Base-by-base conservation (phyloP, 2,888 invertebrate genomes). In the Nycteola revayana region DNA sequence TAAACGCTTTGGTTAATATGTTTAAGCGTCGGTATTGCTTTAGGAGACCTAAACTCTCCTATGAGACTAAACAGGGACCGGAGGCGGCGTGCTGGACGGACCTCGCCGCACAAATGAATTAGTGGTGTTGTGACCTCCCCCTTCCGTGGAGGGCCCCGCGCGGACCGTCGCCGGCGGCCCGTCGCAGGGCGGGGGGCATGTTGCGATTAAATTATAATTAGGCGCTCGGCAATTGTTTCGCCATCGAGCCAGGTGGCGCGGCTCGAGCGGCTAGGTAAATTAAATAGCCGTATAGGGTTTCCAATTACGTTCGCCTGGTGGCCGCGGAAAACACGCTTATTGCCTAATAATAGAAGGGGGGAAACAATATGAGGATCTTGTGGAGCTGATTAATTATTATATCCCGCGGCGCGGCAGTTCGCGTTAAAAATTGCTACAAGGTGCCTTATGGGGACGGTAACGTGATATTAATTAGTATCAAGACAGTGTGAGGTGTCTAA, bases 181-280 rank as follows among this genome's bases (percentile, higher is more conserved):
- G 46, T 28, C 45, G 59, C 52, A 60, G 60, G 47, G 66, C 65
- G 64, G 66, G 71, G 70, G 71, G 73, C 65, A 64, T 69, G 77
- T 78, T 76, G 77, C 83, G 84, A 87, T 88, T 88, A 87, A 88
- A 87, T 85, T 83, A 88, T 87, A 87, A 88, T 87, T 87, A 88
- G 86, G 80, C 79, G 76, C 72, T 66, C 69, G 77, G 82, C 84
- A 84, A 88, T 88, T 82, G 85, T 87, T 86, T 87, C 78, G 73
- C 81, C 81, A 86, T 87, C 79, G 82, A 73, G 78, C 73, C 87
- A 87, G 85, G 85, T 86, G 85, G 77, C 69, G 71, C 69, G 68
- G 67, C 64, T 66, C 66, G 58, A 68, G 44, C 58, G 65, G 72
- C 78, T 77, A 82, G 81, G 83, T 83, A 80, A 81, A 86, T 87